phyloP scores from a whole-genome alignment of 2,113 vertebrate species.

The Ia io region DNA sequence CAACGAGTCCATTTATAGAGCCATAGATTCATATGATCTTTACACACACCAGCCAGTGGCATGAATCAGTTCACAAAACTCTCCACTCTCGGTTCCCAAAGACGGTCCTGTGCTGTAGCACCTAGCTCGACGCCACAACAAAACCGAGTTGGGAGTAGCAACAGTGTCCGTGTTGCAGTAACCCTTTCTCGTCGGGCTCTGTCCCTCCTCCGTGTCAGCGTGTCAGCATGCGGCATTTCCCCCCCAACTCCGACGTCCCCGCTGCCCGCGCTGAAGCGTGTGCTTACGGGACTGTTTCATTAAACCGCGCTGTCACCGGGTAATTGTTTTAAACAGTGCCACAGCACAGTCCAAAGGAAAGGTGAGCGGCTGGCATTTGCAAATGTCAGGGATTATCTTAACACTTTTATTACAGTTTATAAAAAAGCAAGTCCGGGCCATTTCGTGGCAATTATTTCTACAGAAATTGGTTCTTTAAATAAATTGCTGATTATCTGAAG shows the following conservation, averaged over 20 bases:
- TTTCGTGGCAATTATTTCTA: conserved; percentile 89
- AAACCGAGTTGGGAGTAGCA: not conserved
- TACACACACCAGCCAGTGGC: not conserved
- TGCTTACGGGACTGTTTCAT: conserved; percentile 84
- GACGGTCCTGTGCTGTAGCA: not conserved
- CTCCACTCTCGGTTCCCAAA: not conserved
- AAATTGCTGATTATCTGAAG: conserved; percentile 90
- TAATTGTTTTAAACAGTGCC: conserved; percentile 92
- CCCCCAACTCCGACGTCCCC: conserved; percentile 75
- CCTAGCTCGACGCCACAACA: not conserved
- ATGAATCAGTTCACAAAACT: not conserved
- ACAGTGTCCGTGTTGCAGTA: not conserved
- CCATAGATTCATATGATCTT: not conserved
- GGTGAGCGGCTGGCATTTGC: conserved; percentile 93
- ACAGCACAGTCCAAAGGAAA: conserved; percentile 88
- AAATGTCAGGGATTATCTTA: conserved; percentile 95
- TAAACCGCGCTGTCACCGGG: conserved; percentile 84
- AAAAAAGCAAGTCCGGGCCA: conserved; percentile 87
- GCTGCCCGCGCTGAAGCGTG: conserved; percentile 80
- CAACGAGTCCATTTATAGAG: not conserved
- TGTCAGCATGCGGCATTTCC: conserved; percentile 62
- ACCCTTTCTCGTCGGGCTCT: not conserved
- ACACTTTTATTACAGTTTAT: conserved; percentile 92
- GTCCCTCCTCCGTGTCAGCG: conserved; percentile 64
- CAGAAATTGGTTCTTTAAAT: conserved; percentile 89